Evolutionary conservation across 2,113 vertebrate species (phyloP), one percentile per base, ranked within the genome.

Genomic region (Brachyhypopomus occidentalis): DNA sequence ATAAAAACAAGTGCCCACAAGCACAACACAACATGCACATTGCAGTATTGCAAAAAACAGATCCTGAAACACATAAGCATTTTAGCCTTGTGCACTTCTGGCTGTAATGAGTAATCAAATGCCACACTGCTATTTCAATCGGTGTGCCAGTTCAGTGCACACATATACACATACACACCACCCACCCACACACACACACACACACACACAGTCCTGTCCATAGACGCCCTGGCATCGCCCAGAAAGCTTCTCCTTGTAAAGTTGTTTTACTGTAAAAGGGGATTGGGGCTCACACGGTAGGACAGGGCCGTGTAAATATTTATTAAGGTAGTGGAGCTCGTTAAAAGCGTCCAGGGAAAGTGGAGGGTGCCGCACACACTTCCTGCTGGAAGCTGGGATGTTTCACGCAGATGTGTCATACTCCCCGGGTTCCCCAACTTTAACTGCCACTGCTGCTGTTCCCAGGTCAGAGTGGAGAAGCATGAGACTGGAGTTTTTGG

Each of bases 191-290:
- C 72, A 60, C 72, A 60, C 72, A 84, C 71, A 56, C 64, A 64
- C 78, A 71, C 78, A 41, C 74, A 80, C 25, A 81, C 38, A 75
- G 80, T 38, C 64, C 82, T 58, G 1, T 30, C 69, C 69, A 63
- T 38, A 73, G 67, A 45, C 45, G 70, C 71, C 60, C 27, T 56
- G 36, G 7, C 66, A 69, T 23, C 27, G 14, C 34, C 48, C 4
- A 78, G 36, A 0, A 14, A 52, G 9, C 52, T 70, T 70, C 22
- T 12, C 77, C n/a, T 41, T 70, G 52, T 70, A 17, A 48, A 38
- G 76, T 23, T 20, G 48, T 78, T 78, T 69, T 58, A 20, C 64
- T 78, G 38, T 72, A 62, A 72, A 76, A 62, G 38, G 66, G 23
- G 8, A 52, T 77, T 11, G 22, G 20, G 55, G 38, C 19, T 41